Conservation (phyloP, 2,797 vertebrate species). For the Graptemys geographica region DNA sequence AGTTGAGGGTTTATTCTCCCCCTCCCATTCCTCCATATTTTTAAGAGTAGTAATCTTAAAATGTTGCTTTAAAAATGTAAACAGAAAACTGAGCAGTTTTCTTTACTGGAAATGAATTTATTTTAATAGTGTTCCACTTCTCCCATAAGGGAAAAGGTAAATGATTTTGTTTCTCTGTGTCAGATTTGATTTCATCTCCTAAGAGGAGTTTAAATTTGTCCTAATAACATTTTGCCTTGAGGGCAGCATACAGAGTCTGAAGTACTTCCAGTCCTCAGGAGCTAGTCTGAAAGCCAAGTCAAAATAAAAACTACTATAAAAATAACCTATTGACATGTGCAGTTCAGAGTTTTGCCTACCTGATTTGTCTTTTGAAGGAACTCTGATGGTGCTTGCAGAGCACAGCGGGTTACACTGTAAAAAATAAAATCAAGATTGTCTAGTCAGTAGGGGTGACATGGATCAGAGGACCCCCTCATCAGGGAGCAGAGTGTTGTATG, state of each 20-base stretch:
- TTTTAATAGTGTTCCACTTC: slow-evolving; percentile 46
- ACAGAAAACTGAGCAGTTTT: slow-evolving; percentile 20
- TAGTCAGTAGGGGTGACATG: not conserved
- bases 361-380: slow-evolving; percentile 29
- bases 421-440: not conserved
- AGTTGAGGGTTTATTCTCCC: slow-evolving; percentile 12
- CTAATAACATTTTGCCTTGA: slow-evolving; percentile 57
- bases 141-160: slow-evolving; percentile 47
- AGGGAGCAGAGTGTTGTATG: not conserved
- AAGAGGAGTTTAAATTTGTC: slow-evolving; percentile 49
- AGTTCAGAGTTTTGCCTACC: slow-evolving; percentile 5
- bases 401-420: not conserved
- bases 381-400: not conserved
- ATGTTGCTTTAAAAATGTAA: slow-evolving; percentile 44
- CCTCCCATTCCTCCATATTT: not conserved
- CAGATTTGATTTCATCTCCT: slow-evolving; percentile 47
- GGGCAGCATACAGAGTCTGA: slow-evolving; percentile 46
- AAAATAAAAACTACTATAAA: slow-evolving; percentile 15
- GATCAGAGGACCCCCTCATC: not conserved
- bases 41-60: slow-evolving; percentile 44
- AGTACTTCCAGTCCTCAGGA: slow-evolving; percentile 40
- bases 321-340: not conserved
- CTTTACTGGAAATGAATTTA: slow-evolving; percentile 19
- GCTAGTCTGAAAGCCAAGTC: slow-evolving; percentile 30
- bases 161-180: slow-evolving; percentile 47